Base-by-base conservation (phyloP, 2,113 vertebrate genomes). In the Dermatemys mawii region DNA sequence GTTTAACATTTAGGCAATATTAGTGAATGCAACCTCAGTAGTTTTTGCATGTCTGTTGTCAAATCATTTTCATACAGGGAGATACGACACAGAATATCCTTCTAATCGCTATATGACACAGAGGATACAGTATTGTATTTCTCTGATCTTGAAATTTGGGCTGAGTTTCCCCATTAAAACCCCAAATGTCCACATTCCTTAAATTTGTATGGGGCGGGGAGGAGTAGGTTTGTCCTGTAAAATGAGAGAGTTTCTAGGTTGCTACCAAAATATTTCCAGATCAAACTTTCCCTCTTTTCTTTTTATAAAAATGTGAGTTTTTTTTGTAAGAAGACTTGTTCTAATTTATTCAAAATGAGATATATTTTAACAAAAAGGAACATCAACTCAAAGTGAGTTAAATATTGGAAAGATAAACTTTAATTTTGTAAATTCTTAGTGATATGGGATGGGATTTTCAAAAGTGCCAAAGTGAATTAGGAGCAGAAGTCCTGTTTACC, bases 391-490 rank as follows among this genome's bases (percentile, higher is more conserved):
- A 83, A 86, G 88, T 2, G 60, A 93, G 83, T 86, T 75, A 17
- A 67, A 4, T n/a, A 13, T 92, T 89, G 88, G 80, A 88, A 91
- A 76, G 90, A 85, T 89, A 95, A 67, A 88, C 91, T 92, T 94
- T 38, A 17, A 63, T 73, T 91, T 92, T 88, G 81, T 75, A 93
- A 53, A 86, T 73, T 78, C 85, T 93, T 57, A 57, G 89, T 92
- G 55, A 87, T 94, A 51, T 2, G 88, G 54, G 86, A 60, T 94
- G 94, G 92, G 48, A 91, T 96, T 96, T 96, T 93, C 51, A 53
- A 86, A 87, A 95, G 94, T 46, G 51, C 57, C 41, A 32, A 86
- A 78, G 63, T 94, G 89, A 84, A 95, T 95, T 75, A 46, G 85
- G 89, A 89, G 89, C 93, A 83, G 93, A 91, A 93, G 81, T 95